Conservation (phyloP, 2,888 invertebrate genomes). For the Scaptomyza parva region DNA sequence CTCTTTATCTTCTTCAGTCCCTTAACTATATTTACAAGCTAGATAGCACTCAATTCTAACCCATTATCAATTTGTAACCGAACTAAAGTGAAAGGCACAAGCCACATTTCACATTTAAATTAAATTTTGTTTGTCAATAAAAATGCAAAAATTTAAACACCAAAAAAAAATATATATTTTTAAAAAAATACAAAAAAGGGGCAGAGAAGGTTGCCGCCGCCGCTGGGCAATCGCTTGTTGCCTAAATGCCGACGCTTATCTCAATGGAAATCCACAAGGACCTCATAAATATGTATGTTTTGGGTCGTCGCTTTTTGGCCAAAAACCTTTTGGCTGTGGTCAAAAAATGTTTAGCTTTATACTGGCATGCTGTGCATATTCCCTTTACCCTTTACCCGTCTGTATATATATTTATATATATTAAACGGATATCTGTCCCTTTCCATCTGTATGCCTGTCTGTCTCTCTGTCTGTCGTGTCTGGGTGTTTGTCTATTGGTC, state of each 20-base stretch:
- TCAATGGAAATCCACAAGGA: slow-evolving; percentile 76
- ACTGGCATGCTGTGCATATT: neutral
- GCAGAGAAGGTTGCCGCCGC: slow-evolving; percentile 34
- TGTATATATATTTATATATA: neutral
- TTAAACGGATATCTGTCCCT: slow-evolving; percentile 4
- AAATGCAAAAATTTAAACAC: slow-evolving; percentile 50
- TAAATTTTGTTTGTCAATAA: slow-evolving; percentile 70
- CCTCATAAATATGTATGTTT: slow-evolving; percentile 76
- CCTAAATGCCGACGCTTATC: slow-evolving; percentile 76
- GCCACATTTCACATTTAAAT: slow-evolving; percentile 55
- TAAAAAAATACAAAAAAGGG: neutral
- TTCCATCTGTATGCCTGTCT: neutral
- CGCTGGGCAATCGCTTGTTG: slow-evolving; percentile 56
- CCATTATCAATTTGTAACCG: neutral
- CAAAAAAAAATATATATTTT: neutral
- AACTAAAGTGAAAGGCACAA: neutral
- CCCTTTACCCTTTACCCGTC: too few species aligned
- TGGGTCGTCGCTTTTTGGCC: slow-evolving; percentile 49
- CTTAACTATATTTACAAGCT: neutral
- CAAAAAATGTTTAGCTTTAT: slow-evolving; percentile 63
- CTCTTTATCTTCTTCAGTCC: neutral
- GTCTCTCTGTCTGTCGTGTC: slow-evolving; percentile 6
- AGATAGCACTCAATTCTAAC: neutral
- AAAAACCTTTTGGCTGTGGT: slow-evolving; percentile 68
- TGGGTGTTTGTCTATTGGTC: too few species aligned